Conservation (phyloP, 1,140 invertebrate species). For the Sycobia sp. region DNA sequence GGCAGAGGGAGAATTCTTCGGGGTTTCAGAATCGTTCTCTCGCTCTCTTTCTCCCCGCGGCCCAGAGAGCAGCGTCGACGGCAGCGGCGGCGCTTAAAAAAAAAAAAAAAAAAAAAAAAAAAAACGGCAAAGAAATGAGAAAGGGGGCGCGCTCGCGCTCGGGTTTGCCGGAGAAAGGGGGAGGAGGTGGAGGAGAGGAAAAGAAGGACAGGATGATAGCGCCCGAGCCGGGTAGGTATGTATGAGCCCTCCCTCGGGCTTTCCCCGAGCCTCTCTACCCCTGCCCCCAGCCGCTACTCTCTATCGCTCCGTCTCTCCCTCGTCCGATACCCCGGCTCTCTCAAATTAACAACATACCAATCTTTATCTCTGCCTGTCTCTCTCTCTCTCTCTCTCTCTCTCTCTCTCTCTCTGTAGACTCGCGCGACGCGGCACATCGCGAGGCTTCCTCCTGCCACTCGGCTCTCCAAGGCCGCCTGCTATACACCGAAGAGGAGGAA, state of each 20-base stretch:
- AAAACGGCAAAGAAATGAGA: too few relatives aligned
- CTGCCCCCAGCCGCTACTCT: conserved; percentile 16
- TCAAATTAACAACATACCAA: conserved; percentile 62
- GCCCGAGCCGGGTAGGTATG: conserved; percentile 9
- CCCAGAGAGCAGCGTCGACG: not conserved
- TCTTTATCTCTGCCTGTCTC: conserved; percentile 44
- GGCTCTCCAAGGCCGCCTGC: too few relatives aligned
- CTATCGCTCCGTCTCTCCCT: conserved; percentile 46
- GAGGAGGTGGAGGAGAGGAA: conserved; percentile 34
- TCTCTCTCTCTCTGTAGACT: conserved; percentile 23
- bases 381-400: not conserved
- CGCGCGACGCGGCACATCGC: not conserved
- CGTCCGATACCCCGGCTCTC: too few relatives aligned
- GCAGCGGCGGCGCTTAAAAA: not conserved
- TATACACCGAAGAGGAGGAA: too few relatives aligned
- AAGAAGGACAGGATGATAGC: conserved; percentile 26
- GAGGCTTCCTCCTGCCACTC: too few relatives aligned
- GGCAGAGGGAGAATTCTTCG: conserved; percentile 39
- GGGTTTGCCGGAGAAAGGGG: conserved; percentile 13
- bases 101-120: conserved; percentile 17
- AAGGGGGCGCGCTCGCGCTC: conserved; percentile 15
- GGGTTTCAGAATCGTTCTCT: conserved; percentile 24
- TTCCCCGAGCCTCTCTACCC: too few relatives aligned
- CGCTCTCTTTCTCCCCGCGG: not conserved
- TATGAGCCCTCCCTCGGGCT: conserved; percentile 25